Percentiles rank a stretch among this genome's conserved stretches.
These are phyloP conservation scores for Hemicordylus capensis DNA, from an alignment of 2,113 vertebrate genomes.

Conservation along the genomic window DNA sequence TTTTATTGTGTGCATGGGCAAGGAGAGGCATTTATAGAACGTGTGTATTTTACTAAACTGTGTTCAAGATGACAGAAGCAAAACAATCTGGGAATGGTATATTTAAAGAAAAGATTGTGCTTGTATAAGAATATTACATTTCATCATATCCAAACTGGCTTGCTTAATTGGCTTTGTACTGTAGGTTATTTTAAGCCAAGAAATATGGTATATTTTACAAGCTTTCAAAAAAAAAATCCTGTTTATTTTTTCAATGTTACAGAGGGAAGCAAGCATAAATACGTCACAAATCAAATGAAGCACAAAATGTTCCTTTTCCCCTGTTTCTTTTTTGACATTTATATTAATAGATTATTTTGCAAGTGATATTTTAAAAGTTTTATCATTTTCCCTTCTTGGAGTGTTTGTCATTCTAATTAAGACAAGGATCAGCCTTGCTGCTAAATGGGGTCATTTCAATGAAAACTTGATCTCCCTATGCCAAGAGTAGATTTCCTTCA, in stretches of 20 bases:
- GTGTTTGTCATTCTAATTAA: background rate
- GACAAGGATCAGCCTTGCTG: background rate
- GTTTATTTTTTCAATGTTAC: background rate
- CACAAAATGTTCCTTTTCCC: background rate
- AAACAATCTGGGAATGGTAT: background rate
- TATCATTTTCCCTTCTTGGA: background rate
- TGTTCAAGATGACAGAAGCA: background rate
- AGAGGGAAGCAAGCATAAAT: background rate
- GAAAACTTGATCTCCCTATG: background rate
- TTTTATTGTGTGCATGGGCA: background rate
- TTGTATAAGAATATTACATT: conserved; percentile 4
- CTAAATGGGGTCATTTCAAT: background rate
- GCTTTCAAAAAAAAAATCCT: background rate
- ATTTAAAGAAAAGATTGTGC: background rate
- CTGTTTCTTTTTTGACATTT: background rate
- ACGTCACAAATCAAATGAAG: conserved; percentile 19
- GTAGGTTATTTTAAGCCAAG: conserved; percentile 12
- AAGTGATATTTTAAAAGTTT: background rate
- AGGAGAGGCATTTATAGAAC: background rate
- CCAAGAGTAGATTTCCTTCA: background rate
- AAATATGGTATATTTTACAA: conserved; percentile 1
- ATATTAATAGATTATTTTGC: background rate
- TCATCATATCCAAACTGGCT: conserved; percentile 5
- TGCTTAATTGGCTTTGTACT: conserved; percentile 25
- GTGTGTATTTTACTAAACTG: background rate